Evolutionary conservation across 2,888 invertebrate species (phyloP).

Genomic region (Callyntrura guangdongensis): DNA sequence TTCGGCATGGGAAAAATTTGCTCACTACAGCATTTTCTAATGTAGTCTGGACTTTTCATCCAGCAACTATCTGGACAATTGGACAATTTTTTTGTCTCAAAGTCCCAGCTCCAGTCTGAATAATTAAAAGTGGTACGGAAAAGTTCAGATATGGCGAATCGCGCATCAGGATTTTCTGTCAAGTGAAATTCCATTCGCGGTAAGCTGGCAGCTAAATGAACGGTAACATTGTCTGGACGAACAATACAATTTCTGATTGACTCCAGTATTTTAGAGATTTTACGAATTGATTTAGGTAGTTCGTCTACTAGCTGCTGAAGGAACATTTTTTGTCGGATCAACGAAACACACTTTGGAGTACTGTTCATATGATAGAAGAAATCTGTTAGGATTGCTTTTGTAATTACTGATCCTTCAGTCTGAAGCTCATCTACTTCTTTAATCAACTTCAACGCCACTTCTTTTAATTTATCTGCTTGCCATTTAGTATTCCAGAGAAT

Average conservation of each 20-base stretch:
- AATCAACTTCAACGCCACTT: conserved; percentile 92
- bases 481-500: conserved; percentile 91
- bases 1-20: conserved; percentile 88
- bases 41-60: conserved; percentile 77
- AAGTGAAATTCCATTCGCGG: conserved; percentile 83
- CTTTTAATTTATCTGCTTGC: conserved; percentile 91
- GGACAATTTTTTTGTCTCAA: conserved; percentile 72
- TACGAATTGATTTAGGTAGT: conserved; percentile 54
- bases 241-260: conserved; percentile 89
- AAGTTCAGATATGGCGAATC: conserved; percentile 64
- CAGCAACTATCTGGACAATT: conserved; percentile 76
- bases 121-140: conserved; percentile 67
- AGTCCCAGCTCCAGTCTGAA: conserved; percentile 63
- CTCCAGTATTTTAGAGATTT: conserved; percentile 87
- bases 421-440: conserved; percentile 92
- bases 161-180: conserved; percentile 71
- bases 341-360: conserved; percentile 90
- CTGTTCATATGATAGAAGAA: conserved; percentile 89
- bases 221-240: conserved; percentile 88
- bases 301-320: conserved; percentile 86
- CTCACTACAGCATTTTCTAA: conserved; percentile 62
- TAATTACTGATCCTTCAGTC: conserved; percentile 90
- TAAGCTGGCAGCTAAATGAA: conserved; percentile 92
- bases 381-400: conserved; percentile 88
- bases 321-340: conserved; percentile 92